Base-by-base conservation (phyloP, 2,113 vertebrate species). In the Piaya cayana region DNA sequence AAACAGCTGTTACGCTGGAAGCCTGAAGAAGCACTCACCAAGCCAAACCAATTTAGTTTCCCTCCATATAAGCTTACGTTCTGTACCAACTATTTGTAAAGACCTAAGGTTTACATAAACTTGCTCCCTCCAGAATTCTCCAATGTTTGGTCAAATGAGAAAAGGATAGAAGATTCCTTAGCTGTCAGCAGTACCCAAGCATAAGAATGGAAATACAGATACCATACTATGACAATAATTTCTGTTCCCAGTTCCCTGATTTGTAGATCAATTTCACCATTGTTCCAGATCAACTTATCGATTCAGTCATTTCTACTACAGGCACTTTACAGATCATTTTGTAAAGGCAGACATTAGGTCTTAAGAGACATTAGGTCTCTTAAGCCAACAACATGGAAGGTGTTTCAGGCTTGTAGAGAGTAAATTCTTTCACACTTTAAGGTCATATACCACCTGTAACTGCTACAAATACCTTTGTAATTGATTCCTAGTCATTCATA, bases 181-280 rank as follows among this genome's bases (percentile, higher is more conserved):
- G 39, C 8, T 78, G 36, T 58, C 47, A 91, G 77, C 36, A 78
- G 32, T 8, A 93, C 29, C 18, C 34, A 75, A 64, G 17, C 43
- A 30, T 25, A 70, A 42, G 11, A 77, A 74, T 15, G 86, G 29
- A 92, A 90, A 86, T 60, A 86, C 6, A 74, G 64, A 67, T 45
- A 53, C 20, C 37, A 4, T 17, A 27, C 20, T 43, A 26, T 7
- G 16, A 26, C 0, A 0, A 74, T 25, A 3, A 63, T 69, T 75
- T 56, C 45, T 62, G 71, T n/a, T 70, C 12, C 71, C 37, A 88
- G 3, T 36, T 65, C 43, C 43, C 22, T 45, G 3, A 45, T 26
- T 2, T 43, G 27, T 29, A 78, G 23, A 70, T 42, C 5, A 67
- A 8, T 81, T 75, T 88, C 26, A 52, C 8, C 0, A 1, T 22